Evolutionary conservation across 2,113 vertebrate species (phyloP).

Genomic region (Columbina picui): DNA sequence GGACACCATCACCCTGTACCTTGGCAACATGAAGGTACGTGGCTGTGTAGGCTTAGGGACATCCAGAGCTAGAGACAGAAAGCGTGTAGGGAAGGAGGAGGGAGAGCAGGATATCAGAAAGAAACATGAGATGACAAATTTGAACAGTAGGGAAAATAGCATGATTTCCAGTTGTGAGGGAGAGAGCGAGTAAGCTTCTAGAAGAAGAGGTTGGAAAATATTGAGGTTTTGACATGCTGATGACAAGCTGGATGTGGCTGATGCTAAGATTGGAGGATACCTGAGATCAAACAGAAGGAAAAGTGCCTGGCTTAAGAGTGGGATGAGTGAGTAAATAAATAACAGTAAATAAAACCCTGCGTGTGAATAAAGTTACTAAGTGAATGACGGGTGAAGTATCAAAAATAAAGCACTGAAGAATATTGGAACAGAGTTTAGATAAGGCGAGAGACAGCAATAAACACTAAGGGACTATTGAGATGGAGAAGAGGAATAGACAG

Average conservation of each 20-base stretch:
- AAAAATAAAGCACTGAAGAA: not conserved
- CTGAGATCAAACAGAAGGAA: not conserved
- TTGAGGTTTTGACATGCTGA: not conserved
- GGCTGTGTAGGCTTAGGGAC: not conserved
- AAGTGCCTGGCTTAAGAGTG: not conserved
- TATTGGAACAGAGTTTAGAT: not conserved
- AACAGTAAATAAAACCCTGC: not conserved
- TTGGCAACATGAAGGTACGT: not conserved
- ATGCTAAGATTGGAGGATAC: not conserved
- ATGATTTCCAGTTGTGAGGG: not conserved
- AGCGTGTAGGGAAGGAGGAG: not conserved
- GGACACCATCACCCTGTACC: not conserved
- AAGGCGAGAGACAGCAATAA: not conserved
- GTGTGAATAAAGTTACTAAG: not conserved
- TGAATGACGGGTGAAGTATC: not conserved
- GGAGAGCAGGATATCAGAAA: not conserved
- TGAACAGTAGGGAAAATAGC: not conserved
- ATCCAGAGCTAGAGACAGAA: not conserved
- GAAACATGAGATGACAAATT: not conserved
- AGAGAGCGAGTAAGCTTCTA: not conserved
- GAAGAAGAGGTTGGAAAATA: not conserved
- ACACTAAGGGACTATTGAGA: not conserved
- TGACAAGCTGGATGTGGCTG: not conserved
- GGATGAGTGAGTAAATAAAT: not conserved
- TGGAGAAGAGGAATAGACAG: not conserved